These are phyloP conservation scores for Dicentrarchus labrax DNA, from an alignment of 2,113 vertebrate genomes.

Conservation along the genomic window DNA sequence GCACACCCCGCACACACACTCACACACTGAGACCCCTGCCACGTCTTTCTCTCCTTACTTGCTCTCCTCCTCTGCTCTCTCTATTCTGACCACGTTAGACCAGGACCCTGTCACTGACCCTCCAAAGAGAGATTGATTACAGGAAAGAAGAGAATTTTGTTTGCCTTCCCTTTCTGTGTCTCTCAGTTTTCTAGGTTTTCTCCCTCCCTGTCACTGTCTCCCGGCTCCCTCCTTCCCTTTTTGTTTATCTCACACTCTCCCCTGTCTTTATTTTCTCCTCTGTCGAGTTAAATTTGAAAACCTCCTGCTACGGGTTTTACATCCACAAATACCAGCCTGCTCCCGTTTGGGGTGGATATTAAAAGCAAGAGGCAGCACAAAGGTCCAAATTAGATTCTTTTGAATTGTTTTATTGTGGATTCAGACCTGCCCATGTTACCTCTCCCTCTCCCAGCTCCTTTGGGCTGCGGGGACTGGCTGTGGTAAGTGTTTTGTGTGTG, in stretches of 20 bases:
- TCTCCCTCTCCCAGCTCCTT: not conserved
- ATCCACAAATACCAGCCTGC: constrained; percentile 33
- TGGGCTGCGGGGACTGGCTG: not conserved
- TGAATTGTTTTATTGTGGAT: constrained; percentile 47
- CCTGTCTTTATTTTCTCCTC: constrained; percentile 58
- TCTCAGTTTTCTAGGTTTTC: constrained; percentile 36
- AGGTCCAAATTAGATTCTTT: constrained; percentile 63
- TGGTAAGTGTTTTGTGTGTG: not conserved
- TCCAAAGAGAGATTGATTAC: constrained; percentile 82
- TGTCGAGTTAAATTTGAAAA: constrained; percentile 49
- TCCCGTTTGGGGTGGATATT: constrained; percentile 49
- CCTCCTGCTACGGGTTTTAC: constrained; percentile 28
- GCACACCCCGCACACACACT: constrained; percentile 12
- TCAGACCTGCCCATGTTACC: constrained; percentile 15
- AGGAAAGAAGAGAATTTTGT: constrained; percentile 74
- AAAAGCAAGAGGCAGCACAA: constrained; percentile 44
- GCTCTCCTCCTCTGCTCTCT: constrained; percentile 54
- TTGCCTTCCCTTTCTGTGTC: constrained; percentile 48
- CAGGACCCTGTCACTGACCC: constrained; percentile 73
- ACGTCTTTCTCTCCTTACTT: constrained; percentile 11
- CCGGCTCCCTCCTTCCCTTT: constrained; percentile 8
- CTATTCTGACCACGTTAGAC: constrained; percentile 73
- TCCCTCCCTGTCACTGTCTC: constrained; percentile 39
- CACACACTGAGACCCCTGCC: constrained; percentile 28
- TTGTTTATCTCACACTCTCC: constrained; percentile 34